A percentile compares a stretch with the other conserved stretches of the same genome.
phyloP scores from a whole-genome alignment of 2,113 vertebrate species.

The Tamias sibiricus region DNA sequence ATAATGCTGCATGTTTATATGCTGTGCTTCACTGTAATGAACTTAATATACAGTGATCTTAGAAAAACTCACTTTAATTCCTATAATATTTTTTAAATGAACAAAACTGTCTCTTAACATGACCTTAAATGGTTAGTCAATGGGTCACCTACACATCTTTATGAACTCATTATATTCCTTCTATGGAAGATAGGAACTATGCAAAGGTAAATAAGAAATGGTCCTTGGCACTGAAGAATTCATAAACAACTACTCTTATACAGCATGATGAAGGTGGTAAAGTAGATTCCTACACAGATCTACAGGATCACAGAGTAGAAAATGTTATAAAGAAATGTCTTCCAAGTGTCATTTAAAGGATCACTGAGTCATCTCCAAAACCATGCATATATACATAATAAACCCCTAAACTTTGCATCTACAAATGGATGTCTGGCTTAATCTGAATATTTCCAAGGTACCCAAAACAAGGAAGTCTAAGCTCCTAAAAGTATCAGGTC shows the following conservation, averaged over 20 bases:
- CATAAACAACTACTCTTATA: background rate
- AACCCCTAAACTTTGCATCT: background rate
- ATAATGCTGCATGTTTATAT: background rate
- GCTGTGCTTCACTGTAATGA: background rate
- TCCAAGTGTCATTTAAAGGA: background rate
- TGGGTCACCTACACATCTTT: background rate
- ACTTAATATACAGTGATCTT: background rate
- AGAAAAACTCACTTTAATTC: conserved; percentile 17
- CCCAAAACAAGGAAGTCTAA: background rate
- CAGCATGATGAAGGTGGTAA: background rate
- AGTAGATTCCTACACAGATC: background rate
- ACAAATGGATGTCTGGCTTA: background rate
- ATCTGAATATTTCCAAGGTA: background rate
- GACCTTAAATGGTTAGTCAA: background rate
- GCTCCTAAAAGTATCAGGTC: background rate
- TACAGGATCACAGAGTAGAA: background rate
- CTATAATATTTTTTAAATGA: background rate
- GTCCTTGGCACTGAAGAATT: background rate
- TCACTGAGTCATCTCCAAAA: background rate
- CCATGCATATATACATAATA: background rate
- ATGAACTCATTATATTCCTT: background rate
- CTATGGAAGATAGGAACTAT: background rate
- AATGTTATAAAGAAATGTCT: background rate
- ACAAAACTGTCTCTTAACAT: background rate
- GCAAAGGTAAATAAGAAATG: background rate